Base-by-base conservation (phyloP, 1,140 invertebrate species). In the Formica selysi region DNA sequence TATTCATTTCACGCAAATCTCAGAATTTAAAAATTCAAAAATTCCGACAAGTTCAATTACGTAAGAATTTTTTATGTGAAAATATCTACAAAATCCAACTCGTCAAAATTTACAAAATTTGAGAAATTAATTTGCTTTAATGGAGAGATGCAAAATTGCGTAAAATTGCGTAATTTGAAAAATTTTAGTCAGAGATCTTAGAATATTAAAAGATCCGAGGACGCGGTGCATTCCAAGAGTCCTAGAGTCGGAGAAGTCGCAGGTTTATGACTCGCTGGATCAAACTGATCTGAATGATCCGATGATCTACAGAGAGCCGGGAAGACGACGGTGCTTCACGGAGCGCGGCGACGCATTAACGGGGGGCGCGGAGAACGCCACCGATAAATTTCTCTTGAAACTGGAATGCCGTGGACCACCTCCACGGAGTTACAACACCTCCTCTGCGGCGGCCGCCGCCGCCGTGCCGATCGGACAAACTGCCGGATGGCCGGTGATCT, bases 381-480 rank as follows among this genome's bases (percentile, higher is more conserved):
- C 89, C 91, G 92, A 94, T 93, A 93, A 94, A 93, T 94, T 94
- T 93, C 90, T 91, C 89, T 68, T 89, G 92, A 92, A 94, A 94
- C 91, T 92, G 93, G 93, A 94, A 94, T 94, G 93, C 90, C 85
- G 70, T 85, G 91, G 93, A 94, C 93, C 93, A 94, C 93, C 93
- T 92, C 86, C 90, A 91, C 90, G 91, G 26, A 91, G 92, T 94
- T 94, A 91, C 93, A 94, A 94, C 93, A 94, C 94, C 93, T 94
- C 93, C 93, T 94, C 89, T 92, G 61, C 36, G 68, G 62, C 32
- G 62, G 74, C 85, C 59, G 44, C 32, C 76, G 74, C 85, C 59
- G 44, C 85, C 54, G 48, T 51, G 91, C 91, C 92, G 91, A 92
- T 93, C 93, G 92, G 91, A 93, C 92, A 92, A 94, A 94, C 92